These are phyloP conservation scores for Drosophila ambigua DNA, from an alignment of 1,140 invertebrate genomes.

Conservation along the genomic window DNA sequence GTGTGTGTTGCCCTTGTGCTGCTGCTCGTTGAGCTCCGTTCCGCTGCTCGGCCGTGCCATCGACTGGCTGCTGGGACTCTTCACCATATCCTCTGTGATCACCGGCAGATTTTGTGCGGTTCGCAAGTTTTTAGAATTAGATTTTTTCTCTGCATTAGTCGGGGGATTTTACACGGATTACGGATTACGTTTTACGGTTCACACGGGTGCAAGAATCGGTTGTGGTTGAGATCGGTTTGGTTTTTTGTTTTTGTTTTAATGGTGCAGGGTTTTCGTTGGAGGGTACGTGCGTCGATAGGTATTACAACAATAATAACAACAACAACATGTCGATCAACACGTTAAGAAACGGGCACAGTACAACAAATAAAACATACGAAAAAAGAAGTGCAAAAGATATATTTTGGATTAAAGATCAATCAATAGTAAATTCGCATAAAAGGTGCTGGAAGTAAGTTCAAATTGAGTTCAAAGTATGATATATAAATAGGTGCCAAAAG, in stretches of 20 bases:
- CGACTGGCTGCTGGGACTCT: slow-evolving; percentile 91
- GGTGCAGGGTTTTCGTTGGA: slow-evolving; percentile 27
- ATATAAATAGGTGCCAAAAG: slow-evolving; percentile 23
- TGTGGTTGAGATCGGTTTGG: slow-evolving; percentile 25
- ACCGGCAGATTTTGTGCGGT: slow-evolving; percentile 65
- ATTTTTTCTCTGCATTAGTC: slow-evolving; percentile 80
- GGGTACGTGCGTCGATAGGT: slow-evolving; percentile 44
- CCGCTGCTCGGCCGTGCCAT: slow-evolving; percentile 92
- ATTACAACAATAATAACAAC: slow-evolving; percentile 59
- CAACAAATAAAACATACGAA: slow-evolving; percentile 46
- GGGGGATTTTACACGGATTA: slow-evolving; percentile 11
- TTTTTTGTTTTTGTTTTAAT: slow-evolving; percentile 3
- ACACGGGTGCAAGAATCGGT: slow-evolving; percentile 46
- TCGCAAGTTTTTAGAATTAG: slow-evolving; percentile 77
- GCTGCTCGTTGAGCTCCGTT: slow-evolving; percentile 88
- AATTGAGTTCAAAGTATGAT: slow-evolving; percentile 33
- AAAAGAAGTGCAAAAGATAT: slow-evolving; percentile 58
- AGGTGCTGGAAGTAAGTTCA: slow-evolving; percentile 48
- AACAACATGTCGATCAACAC: neutral
- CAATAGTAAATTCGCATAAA: slow-evolving; percentile 27
- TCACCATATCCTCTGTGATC: slow-evolving; percentile 86
- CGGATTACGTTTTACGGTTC: neutral
- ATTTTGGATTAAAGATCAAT: slow-evolving; percentile 35
- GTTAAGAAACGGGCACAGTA: slow-evolving; percentile 42
- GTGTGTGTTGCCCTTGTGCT: slow-evolving; percentile 94